These are phyloP conservation scores for Drosophila kanekoi DNA, from an alignment of 2,888 invertebrate species.

Conservation along the genomic window DNA sequence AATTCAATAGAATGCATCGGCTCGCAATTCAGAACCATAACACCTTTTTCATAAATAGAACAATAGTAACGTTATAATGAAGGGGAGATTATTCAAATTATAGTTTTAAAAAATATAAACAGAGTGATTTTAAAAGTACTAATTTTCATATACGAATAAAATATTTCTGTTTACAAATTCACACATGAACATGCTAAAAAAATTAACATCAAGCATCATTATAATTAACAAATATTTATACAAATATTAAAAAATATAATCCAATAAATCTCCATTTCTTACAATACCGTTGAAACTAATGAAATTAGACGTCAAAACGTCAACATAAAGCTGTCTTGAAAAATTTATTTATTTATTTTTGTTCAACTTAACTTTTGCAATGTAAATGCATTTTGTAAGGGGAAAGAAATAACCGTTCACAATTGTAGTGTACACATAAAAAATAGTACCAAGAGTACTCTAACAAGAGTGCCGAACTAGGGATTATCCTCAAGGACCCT, in stretches of 20 bases:
- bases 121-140: slow-evolving; percentile 40
- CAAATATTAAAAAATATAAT: slow-evolving; percentile 68
- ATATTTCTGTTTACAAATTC: slow-evolving; percentile 51
- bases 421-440: slow-evolving; percentile 10
- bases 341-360: slow-evolving; percentile 1
- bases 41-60: slow-evolving; percentile 46
- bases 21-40: slow-evolving; percentile 39
- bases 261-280: slow-evolving; percentile 72
- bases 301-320: slow-evolving; percentile 4
- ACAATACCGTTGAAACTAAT: slow-evolving; percentile 31
- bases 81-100: slow-evolving; percentile 24
- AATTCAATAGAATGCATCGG: slow-evolving; percentile 52
- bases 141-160: slow-evolving; percentile 41
- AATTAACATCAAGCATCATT: slow-evolving; percentile 57
- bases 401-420: slow-evolving; percentile 8
- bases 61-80: slow-evolving; percentile 41
- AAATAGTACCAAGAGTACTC: not conserved
- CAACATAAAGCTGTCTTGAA: not conserved
- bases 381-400: not conserved
- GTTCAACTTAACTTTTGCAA: not conserved
- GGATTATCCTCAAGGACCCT: no score
- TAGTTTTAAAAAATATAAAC: slow-evolving; percentile 39
- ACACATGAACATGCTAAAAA: slow-evolving; percentile 53
- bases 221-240: slow-evolving; percentile 72
- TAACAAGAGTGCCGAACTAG: no score